A percentile compares a stretch with the other conserved stretches of the same genome.
Conservation (phyloP, 2,113 vertebrate genomes). For the Eidolon helvum region DNA sequence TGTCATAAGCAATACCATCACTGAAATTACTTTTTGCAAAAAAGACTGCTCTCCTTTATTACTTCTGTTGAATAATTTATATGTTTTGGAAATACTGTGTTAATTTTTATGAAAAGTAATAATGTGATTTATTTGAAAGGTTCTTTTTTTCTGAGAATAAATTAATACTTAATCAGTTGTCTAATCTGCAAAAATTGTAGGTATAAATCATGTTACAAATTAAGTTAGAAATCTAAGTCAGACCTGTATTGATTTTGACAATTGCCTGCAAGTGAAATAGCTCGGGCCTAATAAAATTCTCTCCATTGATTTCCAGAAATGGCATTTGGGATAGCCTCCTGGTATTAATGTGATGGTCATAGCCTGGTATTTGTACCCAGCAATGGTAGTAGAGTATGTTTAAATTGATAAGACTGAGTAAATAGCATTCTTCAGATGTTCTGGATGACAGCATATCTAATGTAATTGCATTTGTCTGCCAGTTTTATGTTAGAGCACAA, state of each 20-base stretch:
- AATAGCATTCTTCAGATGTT: slow-evolving; percentile 71
- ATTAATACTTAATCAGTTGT: slow-evolving; percentile 53
- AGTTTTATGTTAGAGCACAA: slow-evolving; percentile 62
- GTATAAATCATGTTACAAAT: slow-evolving; percentile 74
- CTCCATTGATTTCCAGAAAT: slow-evolving; percentile 65
- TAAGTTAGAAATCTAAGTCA: slow-evolving; percentile 68
- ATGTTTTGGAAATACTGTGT: slow-evolving; percentile 36
- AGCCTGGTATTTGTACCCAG: slow-evolving; percentile 68
- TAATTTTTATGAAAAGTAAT: slow-evolving; percentile 61
- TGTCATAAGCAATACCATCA: slow-evolving; percentile 22
- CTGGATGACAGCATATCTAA: slow-evolving; percentile 64
- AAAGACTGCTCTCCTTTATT: background rate
- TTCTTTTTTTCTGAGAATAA: slow-evolving; percentile 53
- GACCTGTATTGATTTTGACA: slow-evolving; percentile 68
- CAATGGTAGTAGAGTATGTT: slow-evolving; percentile 29
- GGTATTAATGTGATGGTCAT: slow-evolving; percentile 58
- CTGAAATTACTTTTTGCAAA: slow-evolving; percentile 44
- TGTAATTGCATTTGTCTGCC: slow-evolving; percentile 71
- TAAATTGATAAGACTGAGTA: slow-evolving; percentile 67
- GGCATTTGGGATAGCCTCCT: slow-evolving; percentile 51
- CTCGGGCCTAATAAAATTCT: slow-evolving; percentile 51
- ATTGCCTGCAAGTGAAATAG: slow-evolving; percentile 57
- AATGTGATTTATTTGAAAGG: slow-evolving; percentile 54
- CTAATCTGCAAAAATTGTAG: slow-evolving; percentile 54
- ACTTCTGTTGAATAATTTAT: slow-evolving; percentile 55